Base-by-base conservation (phyloP, 2,797 vertebrate genomes). In the Tarsius wallacei region DNA sequence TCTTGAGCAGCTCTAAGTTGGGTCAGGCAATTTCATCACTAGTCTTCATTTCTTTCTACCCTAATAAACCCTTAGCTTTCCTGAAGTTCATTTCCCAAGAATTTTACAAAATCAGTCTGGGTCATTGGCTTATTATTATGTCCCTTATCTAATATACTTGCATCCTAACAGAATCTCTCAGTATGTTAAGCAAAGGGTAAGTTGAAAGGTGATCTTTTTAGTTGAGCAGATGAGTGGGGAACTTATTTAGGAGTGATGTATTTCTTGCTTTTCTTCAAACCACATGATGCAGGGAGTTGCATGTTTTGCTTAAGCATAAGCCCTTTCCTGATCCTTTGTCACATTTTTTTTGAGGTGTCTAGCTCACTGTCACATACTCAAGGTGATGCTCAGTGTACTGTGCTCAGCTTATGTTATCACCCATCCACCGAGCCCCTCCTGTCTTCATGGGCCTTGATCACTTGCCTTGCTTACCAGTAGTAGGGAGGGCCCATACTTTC, bases 21-120 rank as follows among this genome's bases (percentile, higher is more conserved):
- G 51, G 47, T 16, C 85, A 33, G 51, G 19, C 21, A 22, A 71
- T 83, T 91, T 91, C 10, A 86, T 4, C 21, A 61, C 21, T 80
- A 76, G 26, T 53, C 4, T 87, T 94, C 28, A 87, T 95, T 97
- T 94, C 9, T 19, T 90, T 85, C 73, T 53, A 78, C 49, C n/a
- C 24, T 66, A 82, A 71, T 64, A 68, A 95, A 93, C 84, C 7
- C 5, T 83, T 57, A 87, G 53, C 19, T 22, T 90, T 93, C 77
- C 42, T 16, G 24, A 94, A 59, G 19, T 87, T 80, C 8, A 73
- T 94, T 90, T 13, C 22, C 53, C 22, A 2, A 90, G 68, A 87
- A 6, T 6, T 83, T 78, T 93, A 91, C 28, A 96, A 93, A 77
- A 82, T 14, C 0, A 49, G 42, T 70, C 2, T 64, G 47, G 17